These are phyloP conservation scores for Oligia fasciuncula DNA, from an alignment of 2,888 invertebrate genomes.

Conservation along the genomic window DNA sequence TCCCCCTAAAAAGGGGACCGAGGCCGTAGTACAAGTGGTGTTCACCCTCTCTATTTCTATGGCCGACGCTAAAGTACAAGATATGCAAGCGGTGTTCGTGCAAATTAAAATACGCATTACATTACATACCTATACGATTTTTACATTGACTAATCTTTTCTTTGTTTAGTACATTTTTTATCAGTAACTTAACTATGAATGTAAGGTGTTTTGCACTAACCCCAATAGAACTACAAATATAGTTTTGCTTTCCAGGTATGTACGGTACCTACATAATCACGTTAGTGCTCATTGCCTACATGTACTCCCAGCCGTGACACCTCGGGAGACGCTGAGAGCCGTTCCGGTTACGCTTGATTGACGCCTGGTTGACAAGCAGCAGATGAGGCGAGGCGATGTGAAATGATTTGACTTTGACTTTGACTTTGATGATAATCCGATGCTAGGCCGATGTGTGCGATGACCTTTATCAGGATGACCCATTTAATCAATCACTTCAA, in stretches of 20 bases:
- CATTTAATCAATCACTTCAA: not conserved
- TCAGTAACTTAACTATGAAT: not conserved
- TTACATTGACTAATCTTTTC: not conserved
- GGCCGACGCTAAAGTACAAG: not conserved
- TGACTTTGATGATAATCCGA: too few species aligned
- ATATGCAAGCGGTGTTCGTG: not conserved
- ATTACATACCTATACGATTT: not conserved
- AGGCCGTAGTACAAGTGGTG: not conserved
- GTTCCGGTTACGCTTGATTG: not conserved
- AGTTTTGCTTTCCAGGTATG: conserved; percentile 1
- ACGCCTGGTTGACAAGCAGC: not conserved
- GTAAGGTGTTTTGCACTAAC: not conserved
- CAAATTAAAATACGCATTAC: not conserved
- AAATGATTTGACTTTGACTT: too few species aligned
- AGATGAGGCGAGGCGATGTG: not conserved
- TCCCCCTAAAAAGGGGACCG: too few species aligned
- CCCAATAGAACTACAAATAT: not conserved
- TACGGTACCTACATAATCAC: not conserved
- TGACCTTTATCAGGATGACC: not conserved
- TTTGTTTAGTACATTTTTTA: not conserved
- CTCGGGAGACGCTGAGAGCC: not conserved
- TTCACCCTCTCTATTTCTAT: not conserved
- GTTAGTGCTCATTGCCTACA: not conserved
- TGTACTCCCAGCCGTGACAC: not conserved
- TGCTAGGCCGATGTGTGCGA: not conserved